A percentile compares a stretch with the other conserved stretches of the same genome.
Conservation (phyloP, 2,797 vertebrate species). For the Luscinia megarhynchos region DNA sequence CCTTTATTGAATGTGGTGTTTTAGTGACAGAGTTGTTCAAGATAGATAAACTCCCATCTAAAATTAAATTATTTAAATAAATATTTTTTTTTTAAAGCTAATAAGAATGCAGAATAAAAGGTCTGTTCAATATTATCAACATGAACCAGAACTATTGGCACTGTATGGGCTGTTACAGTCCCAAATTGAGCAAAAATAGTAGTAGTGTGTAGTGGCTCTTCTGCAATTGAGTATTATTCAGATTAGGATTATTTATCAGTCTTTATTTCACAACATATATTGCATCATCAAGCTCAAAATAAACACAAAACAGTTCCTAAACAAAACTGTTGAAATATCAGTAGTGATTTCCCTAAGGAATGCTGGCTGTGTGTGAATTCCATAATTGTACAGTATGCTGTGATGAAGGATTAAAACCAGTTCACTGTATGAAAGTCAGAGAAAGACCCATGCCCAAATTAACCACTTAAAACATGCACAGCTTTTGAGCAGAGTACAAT, state of each 20-base stretch:
- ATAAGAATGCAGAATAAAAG: not conserved
- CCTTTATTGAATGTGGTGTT: not conserved
- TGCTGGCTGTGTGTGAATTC: not conserved
- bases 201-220: not conserved
- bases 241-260: not conserved
- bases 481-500: not conserved
- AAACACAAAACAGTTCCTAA: slow-evolving; percentile 26
- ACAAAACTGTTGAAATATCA: slow-evolving; percentile 15
- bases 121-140: not conserved
- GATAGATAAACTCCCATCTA: not conserved
- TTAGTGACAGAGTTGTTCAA: slow-evolving; percentile 12
- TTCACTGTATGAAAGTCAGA: not conserved
- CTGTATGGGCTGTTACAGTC: not conserved
- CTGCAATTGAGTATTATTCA: not conserved
- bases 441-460: not conserved
- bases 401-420: slow-evolving; percentile 5
- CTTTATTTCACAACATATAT: not conserved
- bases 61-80: slow-evolving; percentile 48
- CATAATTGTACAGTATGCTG: not conserved
- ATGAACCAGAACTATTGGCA: not conserved
- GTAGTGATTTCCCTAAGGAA: not conserved
- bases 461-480: not conserved
- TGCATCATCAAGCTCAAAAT: slow-evolving; percentile 21
- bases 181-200: not conserved
- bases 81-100: not conserved